These are phyloP conservation scores for Oenanthe oenanthe DNA, from an alignment of 2,113 vertebrate genomes.

Conservation along the genomic window DNA sequence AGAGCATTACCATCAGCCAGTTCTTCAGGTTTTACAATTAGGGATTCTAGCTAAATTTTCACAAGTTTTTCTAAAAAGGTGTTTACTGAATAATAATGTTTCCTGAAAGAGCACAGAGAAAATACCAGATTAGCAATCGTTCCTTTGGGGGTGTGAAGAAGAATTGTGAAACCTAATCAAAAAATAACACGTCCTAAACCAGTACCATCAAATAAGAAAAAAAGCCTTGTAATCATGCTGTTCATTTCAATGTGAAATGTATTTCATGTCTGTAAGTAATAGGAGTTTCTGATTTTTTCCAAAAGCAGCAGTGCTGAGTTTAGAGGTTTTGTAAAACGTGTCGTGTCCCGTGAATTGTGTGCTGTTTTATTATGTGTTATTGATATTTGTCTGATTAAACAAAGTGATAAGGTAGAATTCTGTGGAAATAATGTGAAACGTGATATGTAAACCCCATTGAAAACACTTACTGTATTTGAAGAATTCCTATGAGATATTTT, in stretches of 20 bases:
- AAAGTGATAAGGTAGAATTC: conserved; percentile 71
- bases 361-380: conserved; percentile 70
- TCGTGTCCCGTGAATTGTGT: conserved; percentile 71
- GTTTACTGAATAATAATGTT: conserved; percentile 6
- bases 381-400: conserved; percentile 76
- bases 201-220: conserved; percentile 45
- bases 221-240: conserved; percentile 67
- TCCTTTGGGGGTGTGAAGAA: not conserved
- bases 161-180: conserved; percentile 33
- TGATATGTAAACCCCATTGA: conserved; percentile 56
- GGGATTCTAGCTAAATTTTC: conserved; percentile 41
- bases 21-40: conserved; percentile 63
- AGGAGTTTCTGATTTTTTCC: conserved; percentile 65
- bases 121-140: not conserved
- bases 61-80: conserved; percentile 23
- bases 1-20: conserved; percentile 10
- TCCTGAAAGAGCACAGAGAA: conserved; percentile 25
- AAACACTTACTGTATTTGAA: conserved; percentile 65
- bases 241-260: conserved; percentile 74
- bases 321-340: conserved; percentile 73
- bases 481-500: conserved; percentile 61
- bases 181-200: conserved; percentile 53
- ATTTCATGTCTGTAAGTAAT: conserved; percentile 65
- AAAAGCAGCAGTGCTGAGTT: conserved; percentile 63
- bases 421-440: conserved; percentile 62